These are phyloP conservation scores for Malurus cyaneus DNA, from an alignment of 2,113 vertebrate genomes.

Conservation along the genomic window DNA sequence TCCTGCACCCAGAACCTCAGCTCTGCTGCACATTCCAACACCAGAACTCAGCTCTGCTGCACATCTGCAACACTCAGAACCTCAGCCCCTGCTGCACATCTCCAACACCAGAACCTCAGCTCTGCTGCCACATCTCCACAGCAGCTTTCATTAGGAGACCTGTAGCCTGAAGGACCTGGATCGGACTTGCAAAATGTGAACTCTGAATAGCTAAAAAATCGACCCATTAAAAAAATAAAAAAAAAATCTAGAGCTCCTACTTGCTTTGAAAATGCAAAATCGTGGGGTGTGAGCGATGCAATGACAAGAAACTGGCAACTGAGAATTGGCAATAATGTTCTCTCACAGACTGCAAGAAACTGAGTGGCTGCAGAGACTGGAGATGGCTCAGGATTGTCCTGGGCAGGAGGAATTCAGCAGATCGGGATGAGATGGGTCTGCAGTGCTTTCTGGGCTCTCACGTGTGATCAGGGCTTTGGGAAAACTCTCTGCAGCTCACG, in stretches of 20 bases:
- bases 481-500: not conserved
- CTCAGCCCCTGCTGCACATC: too few species aligned
- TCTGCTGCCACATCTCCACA: too few species aligned
- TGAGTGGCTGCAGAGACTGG: not conserved
- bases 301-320: not conserved
- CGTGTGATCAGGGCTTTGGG: not conserved
- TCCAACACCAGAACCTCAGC: too few species aligned
- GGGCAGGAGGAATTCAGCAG: not conserved
- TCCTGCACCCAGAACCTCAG: too few species aligned
- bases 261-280: not conserved
- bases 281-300: not conserved
- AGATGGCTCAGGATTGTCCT: not conserved
- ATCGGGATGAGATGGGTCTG: rapidly evolving
- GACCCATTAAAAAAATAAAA: not conserved
- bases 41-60: too few species aligned
- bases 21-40: too few species aligned
- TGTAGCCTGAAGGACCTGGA: not conserved
- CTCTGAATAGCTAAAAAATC: not conserved
- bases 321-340: not conserved
- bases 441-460: not conserved
- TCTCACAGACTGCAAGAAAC: not conserved
- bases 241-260: not conserved
- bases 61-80: too few species aligned
- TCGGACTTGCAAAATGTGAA: not conserved
- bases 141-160: not conserved